Evolutionary conservation across 2,113 vertebrate genomes (phyloP).

Genomic region (Gnathonemus longibarbis): DNA sequence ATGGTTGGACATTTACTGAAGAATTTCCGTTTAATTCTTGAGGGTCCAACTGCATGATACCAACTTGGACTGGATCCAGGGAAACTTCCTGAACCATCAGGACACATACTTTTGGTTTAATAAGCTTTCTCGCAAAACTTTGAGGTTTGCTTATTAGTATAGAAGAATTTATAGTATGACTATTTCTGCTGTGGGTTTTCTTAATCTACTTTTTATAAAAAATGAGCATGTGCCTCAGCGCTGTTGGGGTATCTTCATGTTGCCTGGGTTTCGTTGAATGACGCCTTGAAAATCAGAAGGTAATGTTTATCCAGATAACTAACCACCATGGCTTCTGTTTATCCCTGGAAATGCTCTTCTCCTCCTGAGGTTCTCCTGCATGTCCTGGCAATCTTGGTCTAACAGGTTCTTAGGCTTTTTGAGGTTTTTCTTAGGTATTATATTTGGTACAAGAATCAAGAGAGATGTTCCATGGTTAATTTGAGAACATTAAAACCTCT

Average conservation of each 20-base stretch:
- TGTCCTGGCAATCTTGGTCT: not conserved
- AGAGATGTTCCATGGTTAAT: not conserved
- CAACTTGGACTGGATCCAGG: not conserved
- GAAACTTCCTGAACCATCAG: not conserved
- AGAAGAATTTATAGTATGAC: not conserved
- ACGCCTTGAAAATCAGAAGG: not conserved
- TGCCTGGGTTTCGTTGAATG: not conserved
- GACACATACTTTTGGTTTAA: not conserved
- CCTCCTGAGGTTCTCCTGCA: not conserved
- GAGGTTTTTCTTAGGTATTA: not conserved
- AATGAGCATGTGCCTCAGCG: not conserved
- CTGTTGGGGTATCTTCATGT: not conserved
- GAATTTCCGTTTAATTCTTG: not conserved
- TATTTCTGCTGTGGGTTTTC: not conserved
- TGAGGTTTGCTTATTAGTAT: not conserved
- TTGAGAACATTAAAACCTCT: not conserved
- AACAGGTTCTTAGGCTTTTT: not conserved
- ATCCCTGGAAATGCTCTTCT: not conserved
- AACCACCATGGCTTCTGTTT: not conserved
- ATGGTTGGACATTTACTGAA: not conserved
- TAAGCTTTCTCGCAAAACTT: not conserved
- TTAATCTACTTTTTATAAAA: not conserved
- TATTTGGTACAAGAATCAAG: not conserved
- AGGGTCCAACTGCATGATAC: not conserved
- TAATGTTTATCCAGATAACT: not conserved